Conservation (phyloP, 2,113 vertebrate species). For the Leiothrix lutea region DNA sequence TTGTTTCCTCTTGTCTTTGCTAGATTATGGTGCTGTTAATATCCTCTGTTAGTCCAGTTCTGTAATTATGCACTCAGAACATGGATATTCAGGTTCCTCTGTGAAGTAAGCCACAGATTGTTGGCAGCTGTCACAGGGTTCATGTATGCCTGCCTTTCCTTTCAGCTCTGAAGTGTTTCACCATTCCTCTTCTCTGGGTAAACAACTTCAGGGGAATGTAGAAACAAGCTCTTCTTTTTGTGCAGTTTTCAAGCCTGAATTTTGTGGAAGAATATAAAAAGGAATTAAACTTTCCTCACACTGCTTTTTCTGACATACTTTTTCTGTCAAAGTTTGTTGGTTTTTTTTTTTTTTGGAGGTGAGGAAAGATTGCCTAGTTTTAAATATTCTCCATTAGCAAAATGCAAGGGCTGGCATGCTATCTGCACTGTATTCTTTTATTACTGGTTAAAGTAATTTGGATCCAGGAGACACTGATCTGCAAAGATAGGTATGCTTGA, state of each 20-base stretch:
- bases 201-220: not conserved
- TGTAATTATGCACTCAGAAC: not conserved
- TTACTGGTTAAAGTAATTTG: not conserved
- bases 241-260: not conserved
- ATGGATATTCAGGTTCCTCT: not conserved
- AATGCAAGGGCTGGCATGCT: not conserved
- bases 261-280: not conserved
- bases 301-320: not conserved
- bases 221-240: not conserved
- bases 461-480: not conserved
- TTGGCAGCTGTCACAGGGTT: not conserved
- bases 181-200: not conserved
- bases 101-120: not conserved
- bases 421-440: not conserved
- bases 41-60: not conserved
- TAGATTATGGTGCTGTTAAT: not conserved
- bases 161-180: not conserved
- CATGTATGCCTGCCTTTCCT: not conserved
- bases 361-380: not conserved
- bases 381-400: not conserved
- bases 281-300: accelerated
- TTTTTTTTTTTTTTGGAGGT: not conserved
- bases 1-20: not conserved
- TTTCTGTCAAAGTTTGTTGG: not conserved
- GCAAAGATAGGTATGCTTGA: not conserved